Evolutionary conservation across 2,797 vertebrate genomes (phyloP).

Genomic region (Salarias fasciatus): DNA sequence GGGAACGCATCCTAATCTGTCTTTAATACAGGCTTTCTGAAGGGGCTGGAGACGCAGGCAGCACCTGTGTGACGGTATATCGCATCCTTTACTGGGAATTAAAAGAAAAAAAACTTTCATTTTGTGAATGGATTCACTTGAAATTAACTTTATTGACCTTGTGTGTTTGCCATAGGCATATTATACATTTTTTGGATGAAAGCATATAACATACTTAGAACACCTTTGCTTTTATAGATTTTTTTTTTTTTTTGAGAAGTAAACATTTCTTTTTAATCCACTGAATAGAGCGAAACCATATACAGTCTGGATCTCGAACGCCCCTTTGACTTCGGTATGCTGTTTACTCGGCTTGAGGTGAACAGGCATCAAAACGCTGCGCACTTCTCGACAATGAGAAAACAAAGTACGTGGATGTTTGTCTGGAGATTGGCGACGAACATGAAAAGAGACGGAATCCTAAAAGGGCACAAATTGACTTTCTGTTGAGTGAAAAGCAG

Average conservation of each 20-base stretch:
- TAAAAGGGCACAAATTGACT: slow-evolving; percentile 40
- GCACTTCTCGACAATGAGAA: slow-evolving; percentile 12
- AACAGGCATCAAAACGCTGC: slow-evolving; percentile 2
- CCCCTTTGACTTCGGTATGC: slow-evolving; percentile 3
- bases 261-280: not conserved
- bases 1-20: not conserved
- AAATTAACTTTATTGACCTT: slow-evolving; percentile 12
- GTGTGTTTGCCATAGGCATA: not conserved
- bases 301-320: not conserved
- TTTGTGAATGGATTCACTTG: slow-evolving; percentile 4
- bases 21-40: not conserved
- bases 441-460: slow-evolving; percentile 30
- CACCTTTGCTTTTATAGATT: slow-evolving; percentile 1
- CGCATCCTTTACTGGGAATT: not conserved
- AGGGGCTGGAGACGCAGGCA: no score
- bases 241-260: slow-evolving; percentile 13
- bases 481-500: slow-evolving; percentile 26
- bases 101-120: not conserved
- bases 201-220: not conserved
- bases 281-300: slow-evolving; percentile 3
- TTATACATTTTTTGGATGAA: not conserved
- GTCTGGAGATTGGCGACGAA: slow-evolving; percentile 1
- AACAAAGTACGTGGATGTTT: slow-evolving; percentile 12
- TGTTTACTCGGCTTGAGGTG: slow-evolving; percentile 4
- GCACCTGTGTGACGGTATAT: no score